Evolutionary conservation across 2,888 invertebrate species (phyloP).

Genomic region (Patella depressa): DNA sequence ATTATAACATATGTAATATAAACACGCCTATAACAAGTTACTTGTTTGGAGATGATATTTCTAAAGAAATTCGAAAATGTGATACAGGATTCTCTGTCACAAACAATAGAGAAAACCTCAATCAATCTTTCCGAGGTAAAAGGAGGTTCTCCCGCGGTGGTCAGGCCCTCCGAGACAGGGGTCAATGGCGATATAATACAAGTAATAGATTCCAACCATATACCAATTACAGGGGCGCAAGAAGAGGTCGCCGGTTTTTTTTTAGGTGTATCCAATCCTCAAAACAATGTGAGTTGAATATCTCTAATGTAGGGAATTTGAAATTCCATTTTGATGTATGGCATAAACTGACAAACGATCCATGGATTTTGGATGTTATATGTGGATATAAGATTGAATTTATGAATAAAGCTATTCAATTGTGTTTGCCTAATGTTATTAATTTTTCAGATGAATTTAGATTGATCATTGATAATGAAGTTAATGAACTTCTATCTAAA

Average conservation of each 20-base stretch:
- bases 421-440: not conserved
- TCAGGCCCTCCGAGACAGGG: no score
- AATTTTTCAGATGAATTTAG: not conserved
- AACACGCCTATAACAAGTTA: not conserved
- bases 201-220: not conserved
- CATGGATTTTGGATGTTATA: not conserved
- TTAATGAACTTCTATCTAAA: not conserved
- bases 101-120: no score
- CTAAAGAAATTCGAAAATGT: not conserved
- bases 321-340: not conserved
- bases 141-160: no score
- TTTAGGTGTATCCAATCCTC: not conserved
- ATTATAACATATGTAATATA: not conserved
- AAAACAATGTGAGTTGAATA: not conserved
- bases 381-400: not conserved
- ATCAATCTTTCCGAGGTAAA: no score
- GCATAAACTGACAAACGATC: not conserved
- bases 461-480: not conserved
- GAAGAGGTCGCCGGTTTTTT: not conserved
- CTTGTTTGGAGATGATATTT: slow-evolving; percentile 2
- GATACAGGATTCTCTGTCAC: not conserved
- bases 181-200: not conserved
- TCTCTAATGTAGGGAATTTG: not conserved
- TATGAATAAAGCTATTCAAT: not conserved
- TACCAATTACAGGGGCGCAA: not conserved